Evolutionary conservation across 2,888 invertebrate species (phyloP).

Genomic region (Ectemnius cavifrons): DNA sequence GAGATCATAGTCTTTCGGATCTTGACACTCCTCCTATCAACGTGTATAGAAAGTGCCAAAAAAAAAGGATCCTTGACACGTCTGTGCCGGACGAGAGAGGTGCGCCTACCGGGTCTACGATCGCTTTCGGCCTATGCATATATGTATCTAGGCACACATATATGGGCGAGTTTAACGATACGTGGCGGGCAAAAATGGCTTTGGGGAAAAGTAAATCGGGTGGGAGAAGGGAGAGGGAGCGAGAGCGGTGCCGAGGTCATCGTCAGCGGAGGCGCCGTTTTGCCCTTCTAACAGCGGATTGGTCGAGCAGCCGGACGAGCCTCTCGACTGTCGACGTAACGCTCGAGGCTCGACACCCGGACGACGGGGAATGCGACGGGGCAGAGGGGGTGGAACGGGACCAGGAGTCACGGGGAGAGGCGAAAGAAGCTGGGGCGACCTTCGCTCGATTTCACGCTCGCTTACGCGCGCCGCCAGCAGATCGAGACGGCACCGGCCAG

Average conservation of each 20-base stretch:
- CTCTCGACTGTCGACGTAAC: conserved; percentile 56
- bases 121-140: too few species aligned
- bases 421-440: conserved; percentile 44
- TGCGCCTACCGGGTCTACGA: too few species aligned
- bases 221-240: conserved; percentile 16
- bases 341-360: conserved; percentile 18
- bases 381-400: conserved; percentile 8
- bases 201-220: neutral
- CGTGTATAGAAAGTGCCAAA: neutral
- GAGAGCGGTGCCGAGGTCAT: conserved; percentile 39
- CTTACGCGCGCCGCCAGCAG: conserved; percentile 21
- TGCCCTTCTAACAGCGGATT: conserved; percentile 65
- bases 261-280: conserved; percentile 41
- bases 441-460: conserved; percentile 40
- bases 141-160: neutral
- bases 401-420: conserved; percentile 15
- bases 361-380: conserved; percentile 3
- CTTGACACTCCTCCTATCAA: neutral
- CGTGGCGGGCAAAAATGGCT: neutral
- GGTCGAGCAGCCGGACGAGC: conserved; percentile 66
- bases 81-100: neutral
- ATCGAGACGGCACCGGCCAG: neutral
- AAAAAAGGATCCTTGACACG: conserved; percentile 3
- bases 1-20: neutral
- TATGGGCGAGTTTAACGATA: neutral